Evolutionary conservation across 2,797 vertebrate genomes (phyloP).

Genomic region (Enteromius fasciolatus): DNA sequence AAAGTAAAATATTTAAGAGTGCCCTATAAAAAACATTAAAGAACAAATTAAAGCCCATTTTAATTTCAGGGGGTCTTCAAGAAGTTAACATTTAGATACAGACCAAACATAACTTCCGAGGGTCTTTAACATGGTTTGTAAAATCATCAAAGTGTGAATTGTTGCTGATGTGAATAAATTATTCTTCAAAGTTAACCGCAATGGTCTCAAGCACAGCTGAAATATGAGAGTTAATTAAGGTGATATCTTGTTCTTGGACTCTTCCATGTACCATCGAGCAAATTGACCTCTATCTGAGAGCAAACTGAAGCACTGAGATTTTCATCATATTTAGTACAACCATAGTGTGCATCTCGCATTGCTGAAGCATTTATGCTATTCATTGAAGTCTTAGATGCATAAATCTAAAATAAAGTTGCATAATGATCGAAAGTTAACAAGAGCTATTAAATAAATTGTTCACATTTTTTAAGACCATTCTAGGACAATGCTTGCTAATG

Average conservation of each 20-base stretch:
- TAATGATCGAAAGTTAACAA: background rate
- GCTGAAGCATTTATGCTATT: background rate
- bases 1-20: background rate
- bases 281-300: background rate
- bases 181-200: background rate
- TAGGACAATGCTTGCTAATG: background rate
- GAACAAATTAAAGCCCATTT: background rate
- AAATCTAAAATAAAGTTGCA: background rate
- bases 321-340: background rate
- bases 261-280: background rate
- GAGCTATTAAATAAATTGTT: background rate
- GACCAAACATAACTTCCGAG: background rate
- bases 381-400: background rate
- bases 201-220: background rate
- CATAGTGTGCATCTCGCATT: background rate
- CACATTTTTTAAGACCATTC: background rate
- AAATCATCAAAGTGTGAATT: background rate
- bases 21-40: background rate
- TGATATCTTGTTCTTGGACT: background rate
- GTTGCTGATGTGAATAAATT: background rate
- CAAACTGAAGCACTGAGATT: background rate
- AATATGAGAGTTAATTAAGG: background rate
- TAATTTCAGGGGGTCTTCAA: background rate
- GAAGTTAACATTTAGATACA: background rate
- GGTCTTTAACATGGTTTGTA: background rate